Conservation (phyloP, 2,888 invertebrate genomes). For the Cylindroiulus punctatus region DNA sequence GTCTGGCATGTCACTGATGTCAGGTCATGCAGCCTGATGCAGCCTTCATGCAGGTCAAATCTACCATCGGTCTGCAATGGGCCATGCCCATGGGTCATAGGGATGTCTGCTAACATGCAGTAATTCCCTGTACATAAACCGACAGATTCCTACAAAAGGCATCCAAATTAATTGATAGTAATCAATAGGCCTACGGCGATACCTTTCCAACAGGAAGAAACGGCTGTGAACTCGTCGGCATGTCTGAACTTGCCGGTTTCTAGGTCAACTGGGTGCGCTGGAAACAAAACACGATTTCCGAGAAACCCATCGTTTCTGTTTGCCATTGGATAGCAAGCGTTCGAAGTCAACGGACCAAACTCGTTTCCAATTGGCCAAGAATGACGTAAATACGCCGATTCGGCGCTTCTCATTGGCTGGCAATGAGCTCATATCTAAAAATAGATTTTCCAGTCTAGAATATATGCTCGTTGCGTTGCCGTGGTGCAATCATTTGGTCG, state of each 20-base stretch:
- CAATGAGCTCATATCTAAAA: not conserved
- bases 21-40: no score
- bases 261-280: not conserved
- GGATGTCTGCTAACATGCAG: no score
- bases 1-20: no score
- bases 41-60: no score
- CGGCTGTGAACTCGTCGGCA: not conserved
- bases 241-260: not conserved
- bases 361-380: not conserved
- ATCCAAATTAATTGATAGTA: not conserved
- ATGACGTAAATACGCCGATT: not conserved
- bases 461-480: not conserved
- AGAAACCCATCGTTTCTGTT: not conserved
- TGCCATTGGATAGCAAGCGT: not conserved
- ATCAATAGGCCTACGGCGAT: not conserved
- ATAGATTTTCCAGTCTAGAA: not conserved
- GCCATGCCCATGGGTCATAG: no score
- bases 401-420: not conserved
- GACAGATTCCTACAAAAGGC: not conserved
- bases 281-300: not conserved
- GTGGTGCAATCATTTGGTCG: not conserved
- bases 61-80: no score
- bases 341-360: not conserved
- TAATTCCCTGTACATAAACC: no score
- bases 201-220: conserved; percentile 16